Conservation (phyloP, 2,888 invertebrate genomes). For the Tortricodes alternella region DNA sequence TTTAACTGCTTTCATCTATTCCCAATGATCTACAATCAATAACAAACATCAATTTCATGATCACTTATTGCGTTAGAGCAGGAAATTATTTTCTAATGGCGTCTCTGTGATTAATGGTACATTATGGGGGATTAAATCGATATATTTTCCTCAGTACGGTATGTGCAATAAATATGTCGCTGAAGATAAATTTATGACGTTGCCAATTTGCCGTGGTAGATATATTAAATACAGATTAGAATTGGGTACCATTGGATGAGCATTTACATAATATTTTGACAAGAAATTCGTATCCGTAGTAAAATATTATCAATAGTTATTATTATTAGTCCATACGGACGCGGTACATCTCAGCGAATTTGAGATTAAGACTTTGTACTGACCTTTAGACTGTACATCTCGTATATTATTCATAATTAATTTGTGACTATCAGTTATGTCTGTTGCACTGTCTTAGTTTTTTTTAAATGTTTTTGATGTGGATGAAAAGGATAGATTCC, state of each 20-base stretch:
- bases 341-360: too few relatives aligned
- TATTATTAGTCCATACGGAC: too few relatives aligned
- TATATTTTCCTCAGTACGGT: not conserved
- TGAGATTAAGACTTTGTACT: too few relatives aligned
- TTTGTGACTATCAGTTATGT: too few relatives aligned
- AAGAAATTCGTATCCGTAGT: not conserved
- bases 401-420: too few relatives aligned
- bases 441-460: too few relatives aligned
- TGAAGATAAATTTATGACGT: conserved; percentile 5
- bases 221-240: not conserved
- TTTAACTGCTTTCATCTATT: too few relatives aligned
- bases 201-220: conserved; percentile 7
- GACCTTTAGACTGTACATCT: too few relatives aligned
- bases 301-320: too few relatives aligned
- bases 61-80: not conserved
- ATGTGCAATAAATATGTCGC: not conserved
- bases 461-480: too few relatives aligned
- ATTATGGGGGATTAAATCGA: not conserved
- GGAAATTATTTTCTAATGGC: conserved; percentile 7
- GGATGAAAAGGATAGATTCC: too few relatives aligned
- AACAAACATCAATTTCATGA: not conserved
- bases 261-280: not conserved
- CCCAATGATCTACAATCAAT: too few relatives aligned
- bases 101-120: not conserved
- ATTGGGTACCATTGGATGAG: not conserved